Base-by-base conservation (phyloP, 1,140 invertebrate genomes). In the Anadara kagoshimensis region DNA sequence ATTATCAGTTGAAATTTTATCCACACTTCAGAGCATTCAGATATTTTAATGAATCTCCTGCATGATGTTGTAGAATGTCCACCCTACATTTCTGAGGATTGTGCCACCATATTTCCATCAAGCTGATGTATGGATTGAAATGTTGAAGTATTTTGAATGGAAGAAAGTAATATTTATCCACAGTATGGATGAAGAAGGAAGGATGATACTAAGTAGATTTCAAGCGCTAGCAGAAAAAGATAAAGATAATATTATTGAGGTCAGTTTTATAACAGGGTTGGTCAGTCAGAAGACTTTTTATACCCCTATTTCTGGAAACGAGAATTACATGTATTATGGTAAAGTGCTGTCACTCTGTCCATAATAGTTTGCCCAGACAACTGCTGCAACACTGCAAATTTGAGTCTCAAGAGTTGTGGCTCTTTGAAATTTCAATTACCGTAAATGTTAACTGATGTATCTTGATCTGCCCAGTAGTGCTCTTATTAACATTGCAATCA, bases 61-160 rank as follows among this genome's bases (percentile, higher is more conserved):
- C 7, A 7, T 75, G 29, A n/a, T 12, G 90, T 75, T 90, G 91
- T 81, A 93, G 94, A 98, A 98, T 89, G 97, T 99, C 78, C 98
- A 99, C 87, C 95, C 97, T 43, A 98, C 97, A 22, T 99, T 99
- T 89, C 90, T 99, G 82, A 92, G 98, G 22, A 99, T 97, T 0
- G 97, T 99, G 22, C 97, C 98, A 5, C 97, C 98, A 0, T 99
- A 97, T 88, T 98, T 96, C 18, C 96, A 99, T 88, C 97, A 99
- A 89, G 97, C 97, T 0, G 95, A 98, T 86, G 97, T 98, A 7
- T 99, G 98, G 97, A 94, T 98, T 4, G 95, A 98, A 87, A 91
- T 99, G 69, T 90, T 99, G 56, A 94, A 95, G 84, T 93, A 96
- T 88, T 96, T 99, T 85, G 93, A 95, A 73, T 99, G 98, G 88